Base-by-base conservation (phyloP, 2,113 vertebrate genomes). In the Centropus unirufus region DNA sequence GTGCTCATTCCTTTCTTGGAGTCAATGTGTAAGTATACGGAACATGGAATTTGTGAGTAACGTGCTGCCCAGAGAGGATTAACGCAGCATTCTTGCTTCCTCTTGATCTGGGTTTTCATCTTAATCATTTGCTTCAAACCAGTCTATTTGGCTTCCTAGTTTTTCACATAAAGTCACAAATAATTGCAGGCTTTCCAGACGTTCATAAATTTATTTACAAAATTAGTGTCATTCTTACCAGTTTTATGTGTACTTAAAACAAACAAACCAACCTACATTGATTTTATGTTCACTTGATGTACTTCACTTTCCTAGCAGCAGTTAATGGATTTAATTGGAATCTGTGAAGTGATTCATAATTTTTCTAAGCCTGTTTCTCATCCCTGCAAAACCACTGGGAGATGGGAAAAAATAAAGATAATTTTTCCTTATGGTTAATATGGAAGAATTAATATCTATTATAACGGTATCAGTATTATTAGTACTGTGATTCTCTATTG, bases 41-140 rank as follows among this genome's bases (percentile, higher is more conserved):
- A 87, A 58, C 3, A 2, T 69, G 75, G 76, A 94, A 91, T 93
- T 85, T 63, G n/a, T 83, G 55, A 63, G 66, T 93, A 93, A 82
- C 76, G 27, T 66, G 58, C 66, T 87, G 36, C 77, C 17, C 57
- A 76, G 32, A 61, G 61, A 82, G 62, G 61, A 84, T 87, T 75
- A 93, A 62, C 5, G 3, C 30, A 64, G 39, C 34, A 20, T 32
- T 86, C 68, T 64, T 81, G 20, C 42, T 46, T 79, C 61, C 26
- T 90, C 42, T 77, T 87, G 32, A 54, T 93, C 42, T 80, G 21
- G 6, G 22, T 61, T 89, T 93, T 93, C 42, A 30, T 87, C 44
- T 64, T 79, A 62, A 49, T 86, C 2, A 24, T 61, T 76, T 69
- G 47, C 58, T 84, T 85, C 54, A 42, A 54, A 61, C n/a, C 12